A percentile compares a stretch with the other conserved stretches of the same genome.
Evolutionary conservation across 2,797 vertebrate genomes (phyloP).

Genomic region (Malacoraja senta): DNA sequence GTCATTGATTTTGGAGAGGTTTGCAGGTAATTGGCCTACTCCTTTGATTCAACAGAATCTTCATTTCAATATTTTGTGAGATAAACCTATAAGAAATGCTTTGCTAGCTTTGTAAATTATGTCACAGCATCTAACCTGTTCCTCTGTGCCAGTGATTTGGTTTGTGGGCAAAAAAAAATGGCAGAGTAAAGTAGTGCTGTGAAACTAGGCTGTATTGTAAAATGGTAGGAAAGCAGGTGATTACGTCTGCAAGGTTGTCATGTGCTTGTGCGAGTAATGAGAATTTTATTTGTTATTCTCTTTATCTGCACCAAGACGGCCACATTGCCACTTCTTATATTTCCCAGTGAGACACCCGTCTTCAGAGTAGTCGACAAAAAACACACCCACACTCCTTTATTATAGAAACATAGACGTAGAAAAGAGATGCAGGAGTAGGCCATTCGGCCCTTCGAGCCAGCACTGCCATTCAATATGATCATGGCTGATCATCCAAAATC

Average conservation of each 20-base stretch:
- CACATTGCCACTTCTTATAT: slow-evolving; percentile 42
- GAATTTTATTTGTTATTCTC: slow-evolving; percentile 46
- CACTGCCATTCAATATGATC: too few relatives aligned
- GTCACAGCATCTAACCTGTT: background rate
- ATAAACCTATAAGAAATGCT: background rate
- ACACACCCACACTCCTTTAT: slow-evolving; percentile 36
- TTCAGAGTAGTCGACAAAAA: slow-evolving; percentile 42
- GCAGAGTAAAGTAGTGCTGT: background rate
- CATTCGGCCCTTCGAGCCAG: too few relatives aligned
- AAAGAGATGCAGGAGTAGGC: too few relatives aligned
- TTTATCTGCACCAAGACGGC: slow-evolving; percentile 45
- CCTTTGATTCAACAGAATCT: background rate
- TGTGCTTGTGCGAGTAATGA: slow-evolving; percentile 40
- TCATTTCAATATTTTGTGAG: background rate
- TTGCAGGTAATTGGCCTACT: too few relatives aligned
- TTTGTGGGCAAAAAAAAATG: background rate
- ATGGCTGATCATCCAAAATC: too few relatives aligned
- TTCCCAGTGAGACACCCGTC: slow-evolving; percentile 51
- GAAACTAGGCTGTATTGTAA: background rate
- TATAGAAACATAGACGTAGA: background rate
- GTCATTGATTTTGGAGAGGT: too few relatives aligned
- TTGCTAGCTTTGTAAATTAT: background rate
- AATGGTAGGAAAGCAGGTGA: background rate
- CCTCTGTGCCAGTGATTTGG: background rate
- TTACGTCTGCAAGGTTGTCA: background rate